Conservation (phyloP, 2,113 vertebrate genomes). For the Laterallus jamaicensis region DNA sequence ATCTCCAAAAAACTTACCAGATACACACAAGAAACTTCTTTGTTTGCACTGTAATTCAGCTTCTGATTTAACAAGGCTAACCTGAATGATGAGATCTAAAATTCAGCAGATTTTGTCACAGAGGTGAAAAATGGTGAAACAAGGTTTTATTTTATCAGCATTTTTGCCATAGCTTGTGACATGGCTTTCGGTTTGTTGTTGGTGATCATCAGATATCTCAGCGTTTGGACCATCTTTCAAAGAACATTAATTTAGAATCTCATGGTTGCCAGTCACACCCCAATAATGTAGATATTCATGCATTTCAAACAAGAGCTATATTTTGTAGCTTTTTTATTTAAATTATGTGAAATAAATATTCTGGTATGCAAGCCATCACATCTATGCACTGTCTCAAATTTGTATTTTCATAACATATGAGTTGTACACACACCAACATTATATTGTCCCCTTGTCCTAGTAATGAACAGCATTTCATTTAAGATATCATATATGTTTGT, state of each 20-base stretch:
- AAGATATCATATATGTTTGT: background rate
- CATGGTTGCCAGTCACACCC: background rate
- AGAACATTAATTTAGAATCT: background rate
- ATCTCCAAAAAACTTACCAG: background rate
- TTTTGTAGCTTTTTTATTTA: background rate
- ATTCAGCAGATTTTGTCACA: background rate
- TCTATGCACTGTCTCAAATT: background rate
- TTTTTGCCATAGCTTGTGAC: background rate
- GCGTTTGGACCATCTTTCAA: background rate
- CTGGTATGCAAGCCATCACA: background rate
- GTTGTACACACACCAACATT: background rate
- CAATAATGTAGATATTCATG: background rate
- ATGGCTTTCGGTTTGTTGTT: background rate
- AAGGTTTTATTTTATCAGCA: background rate
- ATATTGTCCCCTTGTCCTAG: background rate
- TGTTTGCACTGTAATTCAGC: background rate
- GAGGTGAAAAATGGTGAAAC: background rate
- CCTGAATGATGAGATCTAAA: background rate
- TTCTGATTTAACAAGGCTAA: background rate
- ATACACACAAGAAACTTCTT: background rate
- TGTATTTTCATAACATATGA: background rate
- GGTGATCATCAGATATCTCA: background rate
- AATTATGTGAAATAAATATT: background rate
- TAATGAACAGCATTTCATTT: background rate
- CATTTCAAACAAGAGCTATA: constrained; percentile 9